Conservation (phyloP, 1,140 invertebrate species). For the Pogonognathellus flavescens region DNA sequence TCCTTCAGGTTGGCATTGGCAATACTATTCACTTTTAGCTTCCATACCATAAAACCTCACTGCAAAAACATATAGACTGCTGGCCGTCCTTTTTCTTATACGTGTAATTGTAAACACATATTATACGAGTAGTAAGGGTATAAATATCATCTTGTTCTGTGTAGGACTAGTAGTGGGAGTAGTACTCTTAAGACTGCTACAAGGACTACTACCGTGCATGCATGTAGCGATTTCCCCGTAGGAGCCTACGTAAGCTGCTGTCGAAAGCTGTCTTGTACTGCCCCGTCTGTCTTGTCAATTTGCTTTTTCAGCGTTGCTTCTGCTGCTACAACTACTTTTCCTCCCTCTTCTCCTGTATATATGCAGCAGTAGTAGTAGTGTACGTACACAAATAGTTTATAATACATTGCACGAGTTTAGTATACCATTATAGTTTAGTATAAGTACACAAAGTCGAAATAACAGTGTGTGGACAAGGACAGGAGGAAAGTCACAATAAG, state of each 20-base stretch:
- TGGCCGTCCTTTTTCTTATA: neutral
- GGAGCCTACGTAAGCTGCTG: no score
- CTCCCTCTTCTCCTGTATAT: neutral
- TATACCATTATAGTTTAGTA: neutral
- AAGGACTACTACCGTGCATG: no score
- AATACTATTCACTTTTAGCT: neutral
- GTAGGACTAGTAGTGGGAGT: no score
- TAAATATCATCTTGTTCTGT: no score
- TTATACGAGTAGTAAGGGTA: no score
- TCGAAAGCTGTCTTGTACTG: neutral
- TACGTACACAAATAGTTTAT: neutral
- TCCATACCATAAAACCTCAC: no score
- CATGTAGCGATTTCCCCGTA: no score
- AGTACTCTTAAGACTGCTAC: no score
- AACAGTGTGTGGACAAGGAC: constrained; percentile 29
- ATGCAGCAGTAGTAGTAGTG: neutral
- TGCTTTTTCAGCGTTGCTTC: neutral
- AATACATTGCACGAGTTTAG: neutral
- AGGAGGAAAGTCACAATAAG: constrained; percentile 28
- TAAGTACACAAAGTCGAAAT: neutral
- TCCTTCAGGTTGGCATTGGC: neutral
- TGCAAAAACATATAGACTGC: neutral
- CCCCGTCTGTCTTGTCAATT: constrained; percentile 20
- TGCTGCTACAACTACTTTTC: neutral
- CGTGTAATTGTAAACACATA: neutral